phyloP scores from a whole-genome alignment of 2,888 invertebrate species.

The Scaptomyza reducta region DNA sequence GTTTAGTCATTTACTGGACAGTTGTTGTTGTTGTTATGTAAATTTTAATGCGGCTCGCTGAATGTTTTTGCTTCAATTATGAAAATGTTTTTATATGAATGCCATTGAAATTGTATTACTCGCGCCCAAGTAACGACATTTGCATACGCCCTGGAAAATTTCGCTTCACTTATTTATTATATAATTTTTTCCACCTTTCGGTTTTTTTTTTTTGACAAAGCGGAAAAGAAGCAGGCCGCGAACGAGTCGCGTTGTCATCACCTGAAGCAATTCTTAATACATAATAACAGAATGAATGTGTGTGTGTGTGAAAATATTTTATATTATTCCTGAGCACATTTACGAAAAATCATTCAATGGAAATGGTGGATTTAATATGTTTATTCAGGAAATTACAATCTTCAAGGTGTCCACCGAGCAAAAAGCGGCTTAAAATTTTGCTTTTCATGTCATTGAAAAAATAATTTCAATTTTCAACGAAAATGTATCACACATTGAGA shows the following conservation, averaged over 20 bases:
- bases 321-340: not conserved
- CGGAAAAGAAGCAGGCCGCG: conserved; percentile 1
- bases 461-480: not conserved
- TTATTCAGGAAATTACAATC: conserved; percentile 61
- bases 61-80: conserved; percentile 70
- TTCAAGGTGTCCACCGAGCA: conserved; percentile 34
- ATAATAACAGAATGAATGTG: conserved; percentile 6
- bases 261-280: conserved; percentile 14
- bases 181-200: conserved; percentile 2
- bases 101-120: conserved; percentile 77
- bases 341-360: conserved; percentile 20
- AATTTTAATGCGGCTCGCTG: conserved; percentile 54
- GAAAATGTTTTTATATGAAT: conserved; percentile 75
- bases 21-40: conserved; percentile 40
- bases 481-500: not conserved
- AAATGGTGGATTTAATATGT: conserved; percentile 65
- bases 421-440: conserved; percentile 55
- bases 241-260: conserved; percentile 33
- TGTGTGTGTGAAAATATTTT: not conserved
- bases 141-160: conserved; percentile 56
- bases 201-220: not conserved
- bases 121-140: conserved; percentile 68
- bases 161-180: conserved; percentile 26
- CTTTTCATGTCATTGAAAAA: conserved; percentile 6
- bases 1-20: conserved; percentile 46